A percentile compares a stretch with the other conserved stretches of the same genome.
Evolutionary conservation across 2,797 vertebrate species (phyloP).

Genomic region (Cottoperca gobio): DNA sequence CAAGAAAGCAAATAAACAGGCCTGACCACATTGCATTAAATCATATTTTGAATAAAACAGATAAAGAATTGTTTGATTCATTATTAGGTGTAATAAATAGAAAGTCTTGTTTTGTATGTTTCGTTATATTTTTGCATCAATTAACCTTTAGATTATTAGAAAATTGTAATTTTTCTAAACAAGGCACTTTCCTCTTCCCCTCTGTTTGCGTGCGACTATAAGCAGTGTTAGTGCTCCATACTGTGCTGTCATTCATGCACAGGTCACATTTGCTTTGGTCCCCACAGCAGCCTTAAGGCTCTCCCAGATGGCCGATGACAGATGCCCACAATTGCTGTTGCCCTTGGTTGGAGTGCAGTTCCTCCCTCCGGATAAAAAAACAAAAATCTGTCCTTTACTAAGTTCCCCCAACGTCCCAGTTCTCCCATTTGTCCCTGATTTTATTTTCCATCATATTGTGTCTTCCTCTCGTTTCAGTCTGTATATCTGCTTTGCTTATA

Average conservation of each 20-base stretch:
- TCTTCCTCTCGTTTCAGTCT: neutral
- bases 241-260: constrained; percentile 55
- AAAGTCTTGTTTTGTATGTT: neutral
- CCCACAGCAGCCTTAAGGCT: constrained; percentile 58
- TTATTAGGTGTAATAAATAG: neutral
- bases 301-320: constrained; percentile 80
- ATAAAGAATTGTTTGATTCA: neutral
- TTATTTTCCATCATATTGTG: constrained; percentile 15
- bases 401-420: constrained; percentile 24
- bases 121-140: neutral
- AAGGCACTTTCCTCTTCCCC: neutral
- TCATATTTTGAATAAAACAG: neutral
- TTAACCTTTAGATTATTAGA: neutral
- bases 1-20: neutral
- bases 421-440: constrained; percentile 42
- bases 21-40: neutral
- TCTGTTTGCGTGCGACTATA: constrained; percentile 31
- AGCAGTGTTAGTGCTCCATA: constrained; percentile 14
- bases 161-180: neutral
- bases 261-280: constrained; percentile 73
- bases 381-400: constrained; percentile 24
- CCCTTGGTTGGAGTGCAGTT: constrained; percentile 71
- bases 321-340: constrained; percentile 78
- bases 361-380: constrained; percentile 57
- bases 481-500: neutral